phyloP scores from a whole-genome alignment of 1,140 invertebrate genomes.

The Brachystomella parvula region DNA sequence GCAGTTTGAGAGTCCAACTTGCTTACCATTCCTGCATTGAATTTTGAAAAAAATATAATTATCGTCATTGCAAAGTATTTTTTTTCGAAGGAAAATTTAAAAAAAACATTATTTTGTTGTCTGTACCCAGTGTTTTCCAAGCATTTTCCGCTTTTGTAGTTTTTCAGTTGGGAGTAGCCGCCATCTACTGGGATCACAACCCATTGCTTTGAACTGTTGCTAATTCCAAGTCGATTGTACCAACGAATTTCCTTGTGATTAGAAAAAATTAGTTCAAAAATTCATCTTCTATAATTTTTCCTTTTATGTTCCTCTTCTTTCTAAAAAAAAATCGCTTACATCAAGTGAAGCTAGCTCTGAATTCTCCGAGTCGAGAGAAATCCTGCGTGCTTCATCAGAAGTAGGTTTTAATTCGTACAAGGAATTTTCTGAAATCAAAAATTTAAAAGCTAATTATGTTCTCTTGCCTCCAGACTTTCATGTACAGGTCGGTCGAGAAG shows the following conservation, averaged over 20 bases:
- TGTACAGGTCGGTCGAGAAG: too few species aligned
- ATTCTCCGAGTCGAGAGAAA: neutral
- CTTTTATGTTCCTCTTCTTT: too few species aligned
- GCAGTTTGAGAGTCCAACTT: constrained; percentile 6
- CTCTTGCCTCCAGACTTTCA: too few species aligned
- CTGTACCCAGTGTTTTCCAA: constrained; percentile 3
- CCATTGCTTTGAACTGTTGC: neutral
- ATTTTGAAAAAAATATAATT: neutral
- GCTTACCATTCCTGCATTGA: constrained; percentile 4
- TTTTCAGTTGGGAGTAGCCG: constrained; percentile 5
- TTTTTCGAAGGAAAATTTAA: neutral
- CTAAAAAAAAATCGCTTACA: neutral
- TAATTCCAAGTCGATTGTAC: neutral
- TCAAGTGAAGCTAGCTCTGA: neutral
- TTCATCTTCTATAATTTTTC: too few species aligned
- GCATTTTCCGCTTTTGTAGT: constrained; percentile 1
- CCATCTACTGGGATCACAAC: neutral
- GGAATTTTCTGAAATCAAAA: too few species aligned
- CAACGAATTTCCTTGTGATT: neutral
- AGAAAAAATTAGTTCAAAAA: neutral
- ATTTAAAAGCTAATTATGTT: too few species aligned
- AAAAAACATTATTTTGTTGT: neutral
- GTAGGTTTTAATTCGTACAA: constrained; percentile 4
- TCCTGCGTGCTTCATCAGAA: neutral
- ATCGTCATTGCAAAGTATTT: too few species aligned